These are phyloP conservation scores for Charadrius vociferus DNA, from an alignment of 2,113 vertebrate species.

Conservation along the genomic window DNA sequence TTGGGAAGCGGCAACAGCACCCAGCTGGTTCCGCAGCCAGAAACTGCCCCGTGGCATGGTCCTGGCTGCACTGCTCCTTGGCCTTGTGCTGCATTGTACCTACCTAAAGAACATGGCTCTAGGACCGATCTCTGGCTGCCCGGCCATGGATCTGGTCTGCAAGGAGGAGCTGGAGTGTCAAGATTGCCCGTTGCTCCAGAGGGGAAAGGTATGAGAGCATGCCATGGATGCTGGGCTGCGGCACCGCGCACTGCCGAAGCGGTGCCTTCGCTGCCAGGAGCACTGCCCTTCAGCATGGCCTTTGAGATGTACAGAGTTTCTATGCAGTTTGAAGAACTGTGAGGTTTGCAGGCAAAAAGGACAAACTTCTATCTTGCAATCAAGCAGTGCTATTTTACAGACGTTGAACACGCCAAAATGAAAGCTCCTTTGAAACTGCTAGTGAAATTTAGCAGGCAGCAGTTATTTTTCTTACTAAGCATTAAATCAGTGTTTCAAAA, in stretches of 20 bases:
- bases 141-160: not conserved
- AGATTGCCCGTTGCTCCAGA: not conserved
- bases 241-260: accelerated
- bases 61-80: accelerated
- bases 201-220: not conserved
- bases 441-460: not conserved
- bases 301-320: not conserved
- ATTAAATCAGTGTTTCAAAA: not conserved
- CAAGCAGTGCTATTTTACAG: not conserved
- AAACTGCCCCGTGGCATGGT: not conserved
- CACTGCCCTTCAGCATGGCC: accelerated
- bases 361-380: not conserved
- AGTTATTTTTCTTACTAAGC: not conserved
- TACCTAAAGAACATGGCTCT: accelerated
- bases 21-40: accelerated
- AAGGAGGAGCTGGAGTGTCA: not conserved
- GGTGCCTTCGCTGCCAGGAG: not conserved
- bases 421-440: not conserved
- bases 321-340: not conserved
- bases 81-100: not conserved
- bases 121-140: not conserved
- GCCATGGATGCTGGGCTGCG: not conserved
- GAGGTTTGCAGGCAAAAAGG: not conserved
- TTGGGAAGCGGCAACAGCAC: accelerated
- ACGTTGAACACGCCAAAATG: accelerated